phyloP scores from a whole-genome alignment of 1,140 invertebrate genomes.

The Polypedilum pembai region DNA sequence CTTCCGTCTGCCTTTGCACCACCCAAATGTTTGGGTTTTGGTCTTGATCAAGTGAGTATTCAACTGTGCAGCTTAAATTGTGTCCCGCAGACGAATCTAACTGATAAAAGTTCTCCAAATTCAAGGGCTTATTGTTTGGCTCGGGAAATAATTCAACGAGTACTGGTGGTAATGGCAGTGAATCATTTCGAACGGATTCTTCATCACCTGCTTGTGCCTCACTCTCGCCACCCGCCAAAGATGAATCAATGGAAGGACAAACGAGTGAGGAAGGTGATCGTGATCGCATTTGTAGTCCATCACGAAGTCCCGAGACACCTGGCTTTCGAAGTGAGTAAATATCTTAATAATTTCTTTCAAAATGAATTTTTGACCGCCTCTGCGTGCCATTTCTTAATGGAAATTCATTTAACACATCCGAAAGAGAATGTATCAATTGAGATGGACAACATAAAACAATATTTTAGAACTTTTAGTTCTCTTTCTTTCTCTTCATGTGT shows the following conservation, averaged over 20 bases:
- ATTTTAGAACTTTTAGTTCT: slow-evolving; percentile 27
- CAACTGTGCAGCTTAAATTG: background rate
- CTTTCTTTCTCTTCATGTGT: slow-evolving; percentile 20
- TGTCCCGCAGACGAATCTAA: background rate
- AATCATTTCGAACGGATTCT: slow-evolving; percentile 44
- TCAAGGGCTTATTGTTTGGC: slow-evolving; percentile 21
- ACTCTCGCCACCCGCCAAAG: slow-evolving; percentile 31
- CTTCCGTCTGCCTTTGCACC: slow-evolving; percentile 43
- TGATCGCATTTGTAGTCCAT: slow-evolving; percentile 23
- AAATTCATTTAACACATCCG: slow-evolving; percentile 25
- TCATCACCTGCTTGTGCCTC: slow-evolving; percentile 44
- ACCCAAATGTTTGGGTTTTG: slow-evolving; percentile 43
- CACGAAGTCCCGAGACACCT: slow-evolving; percentile 38
- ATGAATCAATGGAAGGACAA: slow-evolving; percentile 42
- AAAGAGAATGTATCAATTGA: background rate
- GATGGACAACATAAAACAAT: slow-evolving; percentile 20
- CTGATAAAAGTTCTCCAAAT: slow-evolving; percentile 19
- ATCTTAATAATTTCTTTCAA: background rate
- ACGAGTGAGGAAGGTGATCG: slow-evolving; percentile 41
- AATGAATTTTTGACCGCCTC: background rate
- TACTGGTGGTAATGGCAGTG: slow-evolving; percentile 41
- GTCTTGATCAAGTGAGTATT: slow-evolving; percentile 42
- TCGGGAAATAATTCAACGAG: slow-evolving; percentile 23
- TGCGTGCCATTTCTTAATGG: slow-evolving; percentile 14
- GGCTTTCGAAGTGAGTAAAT: slow-evolving; percentile 43